Evolutionary conservation across 1,140 invertebrate genomes (phyloP).

Genomic region (Drosophila suzukii): DNA sequence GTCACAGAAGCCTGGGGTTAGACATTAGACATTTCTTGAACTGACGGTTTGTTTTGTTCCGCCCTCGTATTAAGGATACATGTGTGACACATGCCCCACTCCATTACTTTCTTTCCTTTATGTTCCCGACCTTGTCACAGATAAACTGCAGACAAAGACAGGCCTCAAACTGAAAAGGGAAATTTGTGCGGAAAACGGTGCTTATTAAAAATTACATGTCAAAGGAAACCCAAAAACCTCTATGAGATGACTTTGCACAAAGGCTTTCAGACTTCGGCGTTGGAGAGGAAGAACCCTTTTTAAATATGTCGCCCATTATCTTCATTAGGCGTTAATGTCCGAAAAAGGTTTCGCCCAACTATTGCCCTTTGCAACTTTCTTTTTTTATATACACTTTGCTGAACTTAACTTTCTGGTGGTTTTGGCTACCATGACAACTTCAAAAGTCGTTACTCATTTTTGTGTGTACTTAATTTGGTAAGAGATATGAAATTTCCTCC

Average conservation of each 20-base stretch:
- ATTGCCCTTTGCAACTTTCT: conserved; percentile 38
- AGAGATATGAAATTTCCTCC: conserved; percentile 71
- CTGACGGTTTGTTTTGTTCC: conserved; percentile 66
- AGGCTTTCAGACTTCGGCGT: conserved; percentile 11
- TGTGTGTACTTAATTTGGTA: conserved; percentile 79
- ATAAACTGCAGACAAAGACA: conserved; percentile 46
- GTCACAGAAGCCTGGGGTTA: conserved; percentile 30
- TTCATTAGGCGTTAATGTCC: conserved; percentile 79
- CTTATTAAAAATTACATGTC: conserved; percentile 83
- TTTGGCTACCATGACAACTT: conserved; percentile 67
- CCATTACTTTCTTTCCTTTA: not conserved
- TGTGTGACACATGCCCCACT: conserved; percentile 58
- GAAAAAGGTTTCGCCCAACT: conserved; percentile 48
- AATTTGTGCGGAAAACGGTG: conserved; percentile 63
- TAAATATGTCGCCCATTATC: conserved; percentile 76
- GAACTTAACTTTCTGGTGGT: conserved; percentile 42
- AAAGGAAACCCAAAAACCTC: conserved; percentile 46
- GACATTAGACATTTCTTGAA: conserved; percentile 56
- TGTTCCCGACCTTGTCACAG: conserved; percentile 37
- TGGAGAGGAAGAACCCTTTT: conserved; percentile 44
- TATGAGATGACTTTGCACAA: conserved; percentile 62
- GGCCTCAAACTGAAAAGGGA: conserved; percentile 30
- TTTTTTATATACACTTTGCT: conserved; percentile 15
- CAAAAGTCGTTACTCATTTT: conserved; percentile 84
- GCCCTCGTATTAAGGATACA: conserved; percentile 59